Evolutionary conservation across 37 sponge, comb jelly and placozoan species (phyloP).

Genomic region (Ianthella basta): DNA sequence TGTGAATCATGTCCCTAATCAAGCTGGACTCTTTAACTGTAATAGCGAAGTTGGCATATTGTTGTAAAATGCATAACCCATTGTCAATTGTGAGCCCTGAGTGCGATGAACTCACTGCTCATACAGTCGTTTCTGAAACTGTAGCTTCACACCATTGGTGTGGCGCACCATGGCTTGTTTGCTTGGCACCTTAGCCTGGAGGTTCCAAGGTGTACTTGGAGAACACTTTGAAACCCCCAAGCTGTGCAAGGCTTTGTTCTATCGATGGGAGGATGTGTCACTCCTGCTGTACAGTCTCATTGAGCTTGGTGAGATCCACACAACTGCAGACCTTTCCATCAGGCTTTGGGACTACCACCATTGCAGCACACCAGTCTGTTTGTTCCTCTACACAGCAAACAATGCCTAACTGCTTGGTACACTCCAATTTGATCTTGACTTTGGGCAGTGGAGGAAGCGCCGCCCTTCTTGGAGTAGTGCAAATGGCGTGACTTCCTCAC

Average conservation of each 20-base stretch:
- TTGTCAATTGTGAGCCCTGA: no score
- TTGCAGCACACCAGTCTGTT: constrained; percentile 27
- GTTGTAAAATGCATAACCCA: no score
- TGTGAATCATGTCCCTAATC: no score
- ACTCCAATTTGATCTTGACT: constrained; percentile 20
- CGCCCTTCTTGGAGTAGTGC: constrained; percentile 4
- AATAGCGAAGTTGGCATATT: no score
- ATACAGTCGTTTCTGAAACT: no score
- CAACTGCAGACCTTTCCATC: constrained; percentile 10
- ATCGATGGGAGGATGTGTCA: constrained; percentile 33
- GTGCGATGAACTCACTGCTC: no score
- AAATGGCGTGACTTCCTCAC: not conserved
- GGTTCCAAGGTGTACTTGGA: no score
- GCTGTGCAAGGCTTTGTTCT: constrained; percentile 32
- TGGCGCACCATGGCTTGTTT: no score
- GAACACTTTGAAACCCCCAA: constrained; percentile 23
- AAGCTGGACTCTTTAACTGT: no score
- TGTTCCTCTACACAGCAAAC: constrained; percentile 13
- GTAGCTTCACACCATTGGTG: no score
- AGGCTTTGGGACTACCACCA: constrained; percentile 38
- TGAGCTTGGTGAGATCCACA: constrained; percentile 31
- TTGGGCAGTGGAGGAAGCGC: constrained; percentile 19
- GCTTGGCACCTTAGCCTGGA: no score
- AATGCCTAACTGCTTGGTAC: constrained; percentile 36
- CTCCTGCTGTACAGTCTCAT: constrained; percentile 20